These are phyloP conservation scores for Gnathochromis pfefferi DNA, from an alignment of 2,113 vertebrate species.

Conservation along the genomic window DNA sequence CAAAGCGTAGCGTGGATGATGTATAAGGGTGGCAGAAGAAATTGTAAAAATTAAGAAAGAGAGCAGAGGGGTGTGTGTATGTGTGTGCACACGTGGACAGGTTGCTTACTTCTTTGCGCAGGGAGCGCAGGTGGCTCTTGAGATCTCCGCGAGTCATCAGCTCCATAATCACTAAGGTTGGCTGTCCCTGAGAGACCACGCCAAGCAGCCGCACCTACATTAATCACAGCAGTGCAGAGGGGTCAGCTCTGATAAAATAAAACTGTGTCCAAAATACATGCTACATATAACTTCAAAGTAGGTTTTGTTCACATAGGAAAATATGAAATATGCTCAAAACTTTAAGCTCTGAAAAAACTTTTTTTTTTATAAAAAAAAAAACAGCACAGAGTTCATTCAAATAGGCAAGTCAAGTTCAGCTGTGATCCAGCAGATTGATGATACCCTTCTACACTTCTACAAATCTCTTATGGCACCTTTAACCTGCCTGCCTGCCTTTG, in stretches of 20 bases:
- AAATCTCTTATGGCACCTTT: background rate
- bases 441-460: background rate
- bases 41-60: background rate
- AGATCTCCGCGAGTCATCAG: conserved; percentile 97
- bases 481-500: background rate
- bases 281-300: background rate
- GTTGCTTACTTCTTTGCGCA: conserved; percentile 82
- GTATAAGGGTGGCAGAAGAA: background rate
- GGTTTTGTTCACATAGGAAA: background rate
- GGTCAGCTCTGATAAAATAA: background rate
- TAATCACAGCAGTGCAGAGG: conserved; percentile 10
- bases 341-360: background rate
- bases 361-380: too few relatives aligned
- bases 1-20: background rate
- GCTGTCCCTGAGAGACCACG: conserved; percentile 97
- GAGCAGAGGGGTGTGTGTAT: background rate
- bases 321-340: background rate
- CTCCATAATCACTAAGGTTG: conserved; percentile 98
- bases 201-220: conserved; percentile 90
- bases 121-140: conserved; percentile 92
- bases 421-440: background rate
- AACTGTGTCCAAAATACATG: background rate
- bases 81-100: background rate
- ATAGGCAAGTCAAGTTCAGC: background rate
- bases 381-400: background rate